phyloP scores from a whole-genome alignment of 2,113 vertebrate species.

The Seriola aureovittata region DNA sequence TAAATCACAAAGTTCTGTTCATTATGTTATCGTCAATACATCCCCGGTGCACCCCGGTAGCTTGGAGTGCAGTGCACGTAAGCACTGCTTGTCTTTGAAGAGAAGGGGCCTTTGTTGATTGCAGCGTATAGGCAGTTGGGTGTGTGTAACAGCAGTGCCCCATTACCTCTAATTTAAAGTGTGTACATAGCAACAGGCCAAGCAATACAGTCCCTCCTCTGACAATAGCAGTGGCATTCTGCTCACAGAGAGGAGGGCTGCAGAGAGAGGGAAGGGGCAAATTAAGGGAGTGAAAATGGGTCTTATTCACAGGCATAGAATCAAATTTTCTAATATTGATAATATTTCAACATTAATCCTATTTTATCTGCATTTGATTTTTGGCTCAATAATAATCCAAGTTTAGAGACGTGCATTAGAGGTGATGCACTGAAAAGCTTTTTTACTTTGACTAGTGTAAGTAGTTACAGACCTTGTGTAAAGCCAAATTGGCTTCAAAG shows the following conservation, averaged over 20 bases:
- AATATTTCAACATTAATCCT: conserved; percentile 4
- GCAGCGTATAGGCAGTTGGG: conserved; percentile 56
- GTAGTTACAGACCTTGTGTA: not conserved
- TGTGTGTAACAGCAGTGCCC: conserved; percentile 53
- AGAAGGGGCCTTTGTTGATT: conserved; percentile 56
- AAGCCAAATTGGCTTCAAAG: conserved; percentile 19
- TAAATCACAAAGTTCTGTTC: conserved; percentile 40
- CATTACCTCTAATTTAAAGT: conserved; percentile 67
- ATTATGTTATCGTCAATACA: conserved; percentile 6
- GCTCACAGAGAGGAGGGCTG: conserved; percentile 17
- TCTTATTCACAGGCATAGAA: conserved; percentile 21
- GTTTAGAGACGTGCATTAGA: not conserved
- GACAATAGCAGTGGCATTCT: conserved; percentile 19
- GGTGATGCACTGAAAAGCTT: not conserved
- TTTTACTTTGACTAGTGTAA: not conserved
- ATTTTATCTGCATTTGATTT: not conserved
- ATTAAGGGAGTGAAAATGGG: conserved; percentile 29
- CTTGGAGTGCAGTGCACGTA: conserved; percentile 34
- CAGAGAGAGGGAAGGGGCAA: conserved; percentile 1
- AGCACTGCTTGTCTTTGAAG: conserved; percentile 44
- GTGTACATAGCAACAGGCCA: conserved; percentile 57
- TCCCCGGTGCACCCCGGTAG: conserved; percentile 5
- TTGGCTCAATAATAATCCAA: not conserved
- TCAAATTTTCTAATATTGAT: conserved; percentile 28
- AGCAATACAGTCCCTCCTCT: conserved; percentile 29